phyloP scores from a whole-genome alignment of 2,797 vertebrate species.

The Mormyrops boulengeri region DNA sequence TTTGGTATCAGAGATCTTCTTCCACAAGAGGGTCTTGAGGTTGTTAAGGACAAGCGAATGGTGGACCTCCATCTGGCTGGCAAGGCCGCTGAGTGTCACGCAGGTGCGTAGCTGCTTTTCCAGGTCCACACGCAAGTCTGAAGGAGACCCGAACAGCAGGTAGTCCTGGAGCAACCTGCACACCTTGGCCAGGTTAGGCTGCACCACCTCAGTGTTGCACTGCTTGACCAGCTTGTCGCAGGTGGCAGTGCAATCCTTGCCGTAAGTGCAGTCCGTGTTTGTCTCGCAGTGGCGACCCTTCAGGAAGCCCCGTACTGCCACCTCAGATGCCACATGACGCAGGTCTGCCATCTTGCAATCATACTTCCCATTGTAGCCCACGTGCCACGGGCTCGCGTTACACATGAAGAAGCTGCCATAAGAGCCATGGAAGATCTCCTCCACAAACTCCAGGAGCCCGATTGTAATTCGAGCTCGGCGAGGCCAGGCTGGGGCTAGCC shows the following conservation, averaged over 20 bases:
- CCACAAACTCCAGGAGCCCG: conserved; percentile 92
- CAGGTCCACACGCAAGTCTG: conserved; percentile 74
- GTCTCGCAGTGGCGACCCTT: conserved; percentile 81
- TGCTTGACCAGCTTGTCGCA: conserved; percentile 86
- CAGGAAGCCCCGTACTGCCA: conserved; percentile 71
- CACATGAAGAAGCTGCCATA: conserved; percentile 93
- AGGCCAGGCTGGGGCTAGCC: conserved; percentile 90
- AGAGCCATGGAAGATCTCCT: conserved; percentile 90
- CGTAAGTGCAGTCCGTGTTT: conserved; percentile 85
- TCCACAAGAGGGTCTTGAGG: conserved; percentile 92
- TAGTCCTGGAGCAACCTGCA: conserved; percentile 81
- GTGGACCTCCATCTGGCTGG: conserved; percentile 93
- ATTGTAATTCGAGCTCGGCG: conserved; percentile 84
- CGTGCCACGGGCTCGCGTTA: conserved; percentile 71
- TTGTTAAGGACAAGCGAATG: conserved; percentile 93
- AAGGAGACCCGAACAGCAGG: conserved; percentile 77
- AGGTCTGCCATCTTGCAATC: conserved; percentile 93
- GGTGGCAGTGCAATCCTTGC: conserved; percentile 78
- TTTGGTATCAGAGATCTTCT: conserved; percentile 89
- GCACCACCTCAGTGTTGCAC: conserved; percentile 84
- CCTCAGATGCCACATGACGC: conserved; percentile 77
- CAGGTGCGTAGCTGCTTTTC: conserved; percentile 87
- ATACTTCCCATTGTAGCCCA: conserved; percentile 82
- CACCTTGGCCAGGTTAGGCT: conserved; percentile 92
- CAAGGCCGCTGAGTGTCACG: conserved; percentile 84